phyloP scores from a whole-genome alignment of 2,113 vertebrate species.

The Chiloscyllium plagiosum region DNA sequence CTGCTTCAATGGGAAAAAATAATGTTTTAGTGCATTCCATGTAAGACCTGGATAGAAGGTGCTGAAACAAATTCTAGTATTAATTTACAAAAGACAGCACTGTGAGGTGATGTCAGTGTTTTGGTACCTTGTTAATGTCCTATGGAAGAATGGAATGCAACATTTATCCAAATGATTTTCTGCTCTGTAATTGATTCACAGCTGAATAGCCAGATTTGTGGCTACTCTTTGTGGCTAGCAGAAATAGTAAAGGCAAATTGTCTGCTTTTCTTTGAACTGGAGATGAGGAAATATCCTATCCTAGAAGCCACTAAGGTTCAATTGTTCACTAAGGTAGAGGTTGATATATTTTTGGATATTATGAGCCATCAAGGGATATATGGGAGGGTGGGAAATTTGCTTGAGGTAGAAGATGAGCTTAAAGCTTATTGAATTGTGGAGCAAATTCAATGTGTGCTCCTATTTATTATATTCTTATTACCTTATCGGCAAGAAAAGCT shows the following conservation, averaged over 20 bases:
- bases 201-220: neutral
- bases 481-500: neutral
- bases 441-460: neutral
- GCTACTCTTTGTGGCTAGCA: neutral
- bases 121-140: too few relatives aligned
- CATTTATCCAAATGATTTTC: neutral
- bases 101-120: too few relatives aligned
- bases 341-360: too few relatives aligned
- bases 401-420: neutral
- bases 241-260: neutral
- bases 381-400: neutral
- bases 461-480: too few relatives aligned
- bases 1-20: neutral
- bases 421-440: neutral
- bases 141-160: neutral
- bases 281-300: too few relatives aligned
- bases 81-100: neutral
- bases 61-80: neutral
- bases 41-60: neutral
- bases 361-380: too few relatives aligned
- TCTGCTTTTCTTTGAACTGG: neutral
- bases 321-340: too few relatives aligned
- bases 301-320: too few relatives aligned
- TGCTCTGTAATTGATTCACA: neutral
- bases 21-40: slow-evolving; percentile 11